These are phyloP conservation scores for Pammene fasciana DNA, from an alignment of 2,888 invertebrate genomes.

Conservation along the genomic window DNA sequence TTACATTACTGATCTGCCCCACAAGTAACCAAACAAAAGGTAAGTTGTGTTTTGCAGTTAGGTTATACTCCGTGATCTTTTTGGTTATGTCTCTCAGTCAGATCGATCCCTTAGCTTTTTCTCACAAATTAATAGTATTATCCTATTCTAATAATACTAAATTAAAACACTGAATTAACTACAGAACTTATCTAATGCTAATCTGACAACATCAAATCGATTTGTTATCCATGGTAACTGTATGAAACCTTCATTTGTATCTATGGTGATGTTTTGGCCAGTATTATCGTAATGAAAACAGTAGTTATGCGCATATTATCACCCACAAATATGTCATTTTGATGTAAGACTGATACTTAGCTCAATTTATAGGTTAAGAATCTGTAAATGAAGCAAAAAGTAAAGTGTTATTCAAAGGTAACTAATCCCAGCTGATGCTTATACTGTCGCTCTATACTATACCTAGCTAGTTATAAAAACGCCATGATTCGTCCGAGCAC, in stretches of 20 bases:
- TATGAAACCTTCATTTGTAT: conserved; percentile 22
- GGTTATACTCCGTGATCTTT: conserved; percentile 20
- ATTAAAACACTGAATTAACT: conserved; percentile 32
- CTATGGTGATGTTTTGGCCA: conserved; percentile 31
- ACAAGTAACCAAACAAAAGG: conserved; percentile 35
- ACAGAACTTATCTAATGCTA: conserved; percentile 14
- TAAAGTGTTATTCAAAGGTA: conserved; percentile 70
- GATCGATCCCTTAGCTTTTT: conserved; percentile 29
- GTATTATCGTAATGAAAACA: conserved; percentile 10
- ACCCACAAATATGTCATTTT: background rate
- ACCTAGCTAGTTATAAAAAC: conserved; percentile 25
- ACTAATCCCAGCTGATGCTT: conserved; percentile 39
- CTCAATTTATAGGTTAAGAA: conserved; percentile 60
- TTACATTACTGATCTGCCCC: conserved; percentile 22
- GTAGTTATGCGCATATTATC: conserved; percentile 4
- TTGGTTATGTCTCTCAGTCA: conserved; percentile 29
- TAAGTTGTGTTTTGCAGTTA: conserved; percentile 28
- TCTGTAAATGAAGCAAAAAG: conserved; percentile 68
- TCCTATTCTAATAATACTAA: conserved; percentile 32
- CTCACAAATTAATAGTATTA: conserved; percentile 25
- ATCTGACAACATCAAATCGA: conserved; percentile 35
- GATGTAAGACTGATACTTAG: background rate
- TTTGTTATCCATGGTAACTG: conserved; percentile 33
- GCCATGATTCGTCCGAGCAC: conserved; percentile 44
- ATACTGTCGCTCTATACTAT: conserved; percentile 38